A percentile compares a stretch with the other conserved stretches of the same genome.
phyloP scores from a whole-genome alignment of 2,113 vertebrate species.

The Pheucticus melanocephalus region DNA sequence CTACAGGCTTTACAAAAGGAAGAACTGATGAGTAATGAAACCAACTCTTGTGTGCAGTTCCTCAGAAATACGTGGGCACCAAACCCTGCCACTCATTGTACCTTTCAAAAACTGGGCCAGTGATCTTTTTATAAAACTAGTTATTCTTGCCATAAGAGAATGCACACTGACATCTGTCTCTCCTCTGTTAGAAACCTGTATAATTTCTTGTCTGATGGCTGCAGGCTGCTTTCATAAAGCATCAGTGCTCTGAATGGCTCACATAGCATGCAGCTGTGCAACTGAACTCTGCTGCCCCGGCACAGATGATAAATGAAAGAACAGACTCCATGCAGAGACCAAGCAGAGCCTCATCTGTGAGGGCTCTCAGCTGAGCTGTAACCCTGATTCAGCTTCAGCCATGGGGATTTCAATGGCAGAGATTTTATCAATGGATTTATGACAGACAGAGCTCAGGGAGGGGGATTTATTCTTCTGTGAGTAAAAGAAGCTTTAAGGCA shows the following conservation, averaged over 20 bases:
- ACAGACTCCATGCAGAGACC: background rate
- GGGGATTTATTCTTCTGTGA: background rate
- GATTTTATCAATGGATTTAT: conserved; percentile 47
- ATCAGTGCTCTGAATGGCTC: conserved; percentile 37
- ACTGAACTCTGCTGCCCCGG: background rate
- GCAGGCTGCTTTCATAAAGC: conserved; percentile 25
- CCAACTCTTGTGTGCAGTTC: background rate
- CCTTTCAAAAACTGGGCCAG: conserved; percentile 1
- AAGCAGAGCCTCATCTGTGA: background rate
- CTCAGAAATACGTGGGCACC: background rate
- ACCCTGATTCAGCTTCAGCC: background rate
- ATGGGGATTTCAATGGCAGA: background rate
- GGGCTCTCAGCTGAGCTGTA: background rate
- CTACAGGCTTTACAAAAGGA: background rate
- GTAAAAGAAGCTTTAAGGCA: conserved; percentile 4
- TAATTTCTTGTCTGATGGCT: conserved; percentile 36
- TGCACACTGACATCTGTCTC: conserved; percentile 33
- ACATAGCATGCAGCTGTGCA: background rate
- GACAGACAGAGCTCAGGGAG: background rate
- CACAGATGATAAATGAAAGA: background rate
- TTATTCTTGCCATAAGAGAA: background rate
- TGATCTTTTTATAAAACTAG: background rate
- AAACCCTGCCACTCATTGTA: background rate
- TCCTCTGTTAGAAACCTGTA: conserved; percentile 17
- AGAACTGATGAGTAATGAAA: background rate